Evolutionary conservation across 2,113 vertebrate genomes (phyloP), one percentile per base, ranked within the genome.

Genomic region (Xenopus laevis): DNA sequence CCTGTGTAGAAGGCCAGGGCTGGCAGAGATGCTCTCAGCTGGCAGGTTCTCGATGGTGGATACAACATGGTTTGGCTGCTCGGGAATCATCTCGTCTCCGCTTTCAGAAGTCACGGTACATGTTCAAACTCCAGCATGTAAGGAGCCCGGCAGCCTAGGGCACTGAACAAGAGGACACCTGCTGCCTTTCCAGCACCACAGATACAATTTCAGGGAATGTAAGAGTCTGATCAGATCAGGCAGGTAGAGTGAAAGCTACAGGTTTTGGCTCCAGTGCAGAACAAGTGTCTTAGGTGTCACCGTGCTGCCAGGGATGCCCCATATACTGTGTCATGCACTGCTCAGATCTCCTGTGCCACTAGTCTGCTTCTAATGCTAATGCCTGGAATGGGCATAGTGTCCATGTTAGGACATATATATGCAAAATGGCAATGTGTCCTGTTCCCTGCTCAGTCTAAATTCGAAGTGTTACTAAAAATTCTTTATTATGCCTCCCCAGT

Each of bases 21-120:
- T 85, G 71, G 91, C 82, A 77, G 89, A 79, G 59, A 81, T 83
- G 77, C 85, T 81, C 81, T 92, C 92, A 44, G 90, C 81, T 60
- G 93, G 91, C 84, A 94, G 87, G 81, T 90, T 91, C 83, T 94
- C 93, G 80, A 92, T 93, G 82, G 92, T 94, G 80, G 90, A 91
- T 83, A 93, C 90, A 83, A 92, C 93, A 89, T 92, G 93, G 89
- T 91, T 91, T 81, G 91, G 89, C 75, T 84, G 86, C 70, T 87
- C 87, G 55, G 89, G 84, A 79, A 85, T 89, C 84, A 88, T 89
- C 79, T 85, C 86, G 79, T 82, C 84, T 77, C 79, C 69, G 74
- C 78, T 79, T 81, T 93, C 88, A 94, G 81, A 89, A 85, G 74
- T 76, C 87, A 79, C 82, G 81, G 87, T 59, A 81, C 93, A 94